These are phyloP conservation scores for Parasteatoda tepidariorum DNA, from an alignment of 1,140 invertebrate species.

Conservation along the genomic window DNA sequence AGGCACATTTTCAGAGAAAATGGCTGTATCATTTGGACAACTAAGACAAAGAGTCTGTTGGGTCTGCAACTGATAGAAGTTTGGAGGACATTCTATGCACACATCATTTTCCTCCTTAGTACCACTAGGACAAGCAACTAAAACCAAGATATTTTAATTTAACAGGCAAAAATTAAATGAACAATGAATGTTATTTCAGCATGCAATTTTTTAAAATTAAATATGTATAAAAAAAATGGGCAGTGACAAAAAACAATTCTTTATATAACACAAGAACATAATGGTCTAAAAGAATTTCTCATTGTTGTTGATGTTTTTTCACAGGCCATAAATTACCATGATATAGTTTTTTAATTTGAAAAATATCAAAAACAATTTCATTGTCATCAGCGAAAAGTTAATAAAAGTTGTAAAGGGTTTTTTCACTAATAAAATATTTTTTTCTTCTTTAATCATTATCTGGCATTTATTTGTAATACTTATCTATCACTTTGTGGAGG, in stretches of 20 bases:
- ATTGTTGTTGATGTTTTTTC: not conserved
- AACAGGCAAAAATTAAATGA: not conserved
- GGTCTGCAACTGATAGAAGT: not conserved
- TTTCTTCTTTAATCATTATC: no score
- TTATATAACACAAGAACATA: not conserved
- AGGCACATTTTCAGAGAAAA: no score
- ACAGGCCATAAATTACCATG: not conserved
- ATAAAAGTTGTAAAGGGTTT: no score
- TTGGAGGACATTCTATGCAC: not conserved
- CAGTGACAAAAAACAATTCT: not conserved
- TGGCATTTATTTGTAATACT: no score
- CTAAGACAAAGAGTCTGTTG: not conserved
- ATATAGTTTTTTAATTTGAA: no score
- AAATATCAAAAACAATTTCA: no score
- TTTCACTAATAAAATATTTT: no score
- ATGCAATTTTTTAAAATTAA: not conserved
- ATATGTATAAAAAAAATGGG: not conserved
- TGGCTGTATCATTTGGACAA: not conserved
- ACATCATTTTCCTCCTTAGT: not conserved
- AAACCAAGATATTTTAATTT: not conserved
- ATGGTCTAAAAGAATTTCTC: not conserved
- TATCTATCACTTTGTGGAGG: no score
- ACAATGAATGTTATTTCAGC: not conserved
- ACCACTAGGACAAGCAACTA: slow-evolving; percentile 33
- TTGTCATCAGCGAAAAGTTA: no score